Conservation (phyloP, 2,888 invertebrate species). For the Tenodera sinensis region DNA sequence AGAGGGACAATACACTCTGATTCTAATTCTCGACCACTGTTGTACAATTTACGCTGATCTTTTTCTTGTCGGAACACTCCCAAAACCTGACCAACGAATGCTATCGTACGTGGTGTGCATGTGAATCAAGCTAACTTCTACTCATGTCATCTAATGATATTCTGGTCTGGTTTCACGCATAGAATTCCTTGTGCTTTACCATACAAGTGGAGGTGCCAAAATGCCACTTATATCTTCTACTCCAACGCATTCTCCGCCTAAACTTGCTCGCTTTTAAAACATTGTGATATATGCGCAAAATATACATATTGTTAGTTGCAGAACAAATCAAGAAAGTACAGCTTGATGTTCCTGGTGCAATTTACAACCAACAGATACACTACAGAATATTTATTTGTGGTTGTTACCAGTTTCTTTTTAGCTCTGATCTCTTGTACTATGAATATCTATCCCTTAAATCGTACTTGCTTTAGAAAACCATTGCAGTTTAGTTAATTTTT, state of each 20-base stretch:
- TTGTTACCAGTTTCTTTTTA: neutral
- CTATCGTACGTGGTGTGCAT: neutral
- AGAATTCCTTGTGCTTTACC: neutral
- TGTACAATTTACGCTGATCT: neutral
- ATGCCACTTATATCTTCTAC: neutral
- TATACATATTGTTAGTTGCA: neutral
- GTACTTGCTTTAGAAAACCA: neutral
- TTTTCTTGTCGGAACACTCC: neutral
- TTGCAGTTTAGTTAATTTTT: neutral
- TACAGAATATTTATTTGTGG: neutral
- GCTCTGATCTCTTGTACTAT: neutral
- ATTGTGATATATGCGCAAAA: neutral
- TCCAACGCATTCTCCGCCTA: neutral
- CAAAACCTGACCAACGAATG: neutral
- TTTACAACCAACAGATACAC: neutral
- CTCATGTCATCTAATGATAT: neutral
- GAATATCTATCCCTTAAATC: neutral
- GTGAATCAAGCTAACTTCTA: neutral
- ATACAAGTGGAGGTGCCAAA: neutral
- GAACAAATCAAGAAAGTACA: neutral
- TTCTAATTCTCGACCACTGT: too few species aligned
- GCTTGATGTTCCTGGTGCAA: neutral
- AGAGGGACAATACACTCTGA: too few species aligned
- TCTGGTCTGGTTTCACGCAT: neutral
- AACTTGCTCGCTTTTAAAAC: neutral